Percentiles rank a stretch among this genome's conserved stretches.
Evolutionary conservation across 2,113 vertebrate species (phyloP).

Genomic region (Clarias macrocephalus): DNA sequence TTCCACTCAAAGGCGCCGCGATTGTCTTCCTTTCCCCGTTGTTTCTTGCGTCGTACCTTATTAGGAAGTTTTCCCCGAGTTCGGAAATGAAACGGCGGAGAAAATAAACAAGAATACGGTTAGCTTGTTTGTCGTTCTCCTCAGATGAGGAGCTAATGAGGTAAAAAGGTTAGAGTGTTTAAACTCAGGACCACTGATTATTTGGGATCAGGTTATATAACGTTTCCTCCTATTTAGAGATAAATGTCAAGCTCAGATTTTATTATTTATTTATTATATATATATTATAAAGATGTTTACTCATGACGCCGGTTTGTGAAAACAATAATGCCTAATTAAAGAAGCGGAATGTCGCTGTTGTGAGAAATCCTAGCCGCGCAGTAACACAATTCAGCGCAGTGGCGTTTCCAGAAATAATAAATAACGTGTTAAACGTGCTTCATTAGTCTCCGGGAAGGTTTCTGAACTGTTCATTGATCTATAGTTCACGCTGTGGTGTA

Average conservation of each 20-base stretch:
- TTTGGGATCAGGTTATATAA: background rate
- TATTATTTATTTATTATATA: background rate
- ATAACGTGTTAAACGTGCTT: background rate
- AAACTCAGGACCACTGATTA: background rate
- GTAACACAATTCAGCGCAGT: background rate
- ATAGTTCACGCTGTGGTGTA: background rate
- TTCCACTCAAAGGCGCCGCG: constrained; percentile 34
- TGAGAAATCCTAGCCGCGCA: background rate
- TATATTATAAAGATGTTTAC: background rate
- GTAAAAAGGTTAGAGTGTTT: background rate
- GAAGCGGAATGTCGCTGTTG: background rate
- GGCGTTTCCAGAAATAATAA: background rate
- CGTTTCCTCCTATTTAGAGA: background rate
- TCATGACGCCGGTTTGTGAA: background rate
- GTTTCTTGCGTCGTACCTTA: constrained; percentile 38
- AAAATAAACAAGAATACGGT: background rate
- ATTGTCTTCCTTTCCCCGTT: constrained; percentile 17
- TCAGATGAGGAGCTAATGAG: constrained; percentile 11
- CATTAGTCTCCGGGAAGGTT: background rate
- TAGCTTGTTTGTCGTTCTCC: background rate
- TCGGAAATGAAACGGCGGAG: background rate
- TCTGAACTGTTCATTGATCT: background rate
- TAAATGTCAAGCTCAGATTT: background rate
- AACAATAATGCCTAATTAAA: background rate
- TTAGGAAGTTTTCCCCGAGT: constrained; percentile 33